Evolutionary conservation across 2,797 vertebrate species (phyloP), one percentile per base, ranked within the genome.

Genomic region (Alectoris magna): DNA sequence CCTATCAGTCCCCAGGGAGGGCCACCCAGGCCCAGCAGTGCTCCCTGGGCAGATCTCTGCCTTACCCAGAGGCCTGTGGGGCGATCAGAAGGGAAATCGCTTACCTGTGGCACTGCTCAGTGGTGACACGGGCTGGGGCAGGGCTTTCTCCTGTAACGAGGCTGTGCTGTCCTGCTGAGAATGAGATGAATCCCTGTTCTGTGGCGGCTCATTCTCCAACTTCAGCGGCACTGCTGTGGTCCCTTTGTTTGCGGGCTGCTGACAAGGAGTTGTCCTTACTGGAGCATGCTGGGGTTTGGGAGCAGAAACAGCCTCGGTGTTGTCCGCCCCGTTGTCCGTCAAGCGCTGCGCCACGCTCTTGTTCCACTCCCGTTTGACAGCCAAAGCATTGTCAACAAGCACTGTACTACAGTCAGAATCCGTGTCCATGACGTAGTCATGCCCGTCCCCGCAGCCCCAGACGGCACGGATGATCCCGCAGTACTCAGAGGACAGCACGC

Each of bases 381-480:
- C 22, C 91, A 97, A 11, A 10, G 97, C 73, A 4, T 9, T 86
- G 76, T 98, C 97, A 0, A 97, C 75, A 9, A 97, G 88, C 90
- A 59, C 51, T 1, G 95, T 59, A 88, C 74, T 96, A 55, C 71
- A 97, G 96, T 96, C 96, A 10, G 96, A 48, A 55, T 96, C 96
- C 0, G 98, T 95, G 85, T 99, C 98, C 99, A 99, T 98, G 95
- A 98, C 87, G 81, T 99, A 99, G 66, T 97, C 97, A 78, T 99
- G 99, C 36, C 99, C 99, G 1, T 98, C 97, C 6, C 96, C 96
- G 2, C 99, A 99, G 49, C 97, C 97, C 99, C 99, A 99, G 60
- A 99, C 96, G 0, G 98, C 98, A 74, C 97, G 98, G 72, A 99
- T 97, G 8, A 98, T 93, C 38, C 99, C 98, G 14, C 98, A 98